Base-by-base conservation (phyloP, 2,797 vertebrate genomes). In the Cirrhinus molitorella region DNA sequence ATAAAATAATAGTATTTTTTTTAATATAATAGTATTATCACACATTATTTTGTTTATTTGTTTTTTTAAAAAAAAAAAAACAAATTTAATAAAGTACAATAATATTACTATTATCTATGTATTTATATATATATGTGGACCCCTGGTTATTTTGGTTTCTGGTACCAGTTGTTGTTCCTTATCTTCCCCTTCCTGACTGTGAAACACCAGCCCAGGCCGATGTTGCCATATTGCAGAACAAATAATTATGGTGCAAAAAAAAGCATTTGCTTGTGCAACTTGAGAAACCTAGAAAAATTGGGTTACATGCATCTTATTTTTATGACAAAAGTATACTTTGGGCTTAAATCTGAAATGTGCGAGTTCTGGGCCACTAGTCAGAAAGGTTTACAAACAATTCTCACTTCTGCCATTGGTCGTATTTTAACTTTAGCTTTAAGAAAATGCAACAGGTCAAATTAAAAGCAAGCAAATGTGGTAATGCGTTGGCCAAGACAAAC, bases 381-480 rank as follows among this genome's bases (percentile, higher is more conserved):
- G 19, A 13, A 9, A 21, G 10, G 5, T 31, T 51, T 51, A 5
- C 47, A 31, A 72, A 72, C 10, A 31, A 1, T 21, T 11, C 1
- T 11, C 40, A 10, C 10, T 21, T 51, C 28, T 51, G 10, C 28
- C 23, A 49, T 70, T 70, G 16, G 23, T 71, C 1, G 28, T 49
- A 71, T 71, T 73, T 74, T 2, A 12, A 10, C 31, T 89, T 88
- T 87, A 89, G 82, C 86, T 84, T 80, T 84, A 80, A 59, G 85
- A 80, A 72, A 59, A 45, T 59, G 16, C 47, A 83, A 23, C 13
- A 23, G 1, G 1, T 17, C 31, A 17, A 63, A 2, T 25, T 53
- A 11, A 34, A 47, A 83, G 80, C 59, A 47, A 59, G 17, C 67
- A 16, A 34, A 47, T 37, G 21, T 57, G 8, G 43, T 45, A n/a